Evolutionary conservation across 2,888 invertebrate genomes (phyloP).

Genomic region (Scaptomyza tumidula): DNA sequence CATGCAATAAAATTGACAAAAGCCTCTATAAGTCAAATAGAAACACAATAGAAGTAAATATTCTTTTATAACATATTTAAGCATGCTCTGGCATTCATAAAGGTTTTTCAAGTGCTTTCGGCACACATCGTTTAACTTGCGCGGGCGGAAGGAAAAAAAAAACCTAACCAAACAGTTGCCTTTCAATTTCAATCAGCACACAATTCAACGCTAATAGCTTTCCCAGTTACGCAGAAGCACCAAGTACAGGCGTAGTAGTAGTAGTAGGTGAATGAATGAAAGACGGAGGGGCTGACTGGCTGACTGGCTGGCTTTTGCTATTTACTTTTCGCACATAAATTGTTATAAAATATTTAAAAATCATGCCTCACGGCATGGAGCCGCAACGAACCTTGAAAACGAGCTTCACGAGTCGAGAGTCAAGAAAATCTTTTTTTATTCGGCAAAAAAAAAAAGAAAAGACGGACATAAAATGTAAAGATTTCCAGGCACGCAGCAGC

Average conservation of each 20-base stretch:
- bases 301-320: conserved; percentile 33
- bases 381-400: conserved; percentile 58
- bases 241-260: neutral
- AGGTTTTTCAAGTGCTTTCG: conserved; percentile 52
- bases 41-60: conserved; percentile 13
- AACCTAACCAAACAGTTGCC: conserved; percentile 57
- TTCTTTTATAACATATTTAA: conserved; percentile 23
- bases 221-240: conserved; percentile 33
- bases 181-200: conserved; percentile 65
- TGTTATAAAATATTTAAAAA: conserved; percentile 77
- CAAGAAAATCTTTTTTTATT: conserved; percentile 19
- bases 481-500: conserved; percentile 49
- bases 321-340: conserved; percentile 66
- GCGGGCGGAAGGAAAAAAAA: conserved; percentile 16
- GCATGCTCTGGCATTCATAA: conserved; percentile 44
- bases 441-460: conserved; percentile 1
- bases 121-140: conserved; percentile 69
- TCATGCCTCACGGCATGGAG: conserved; percentile 46
- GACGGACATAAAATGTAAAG: conserved; percentile 36
- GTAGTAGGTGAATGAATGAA: neutral
- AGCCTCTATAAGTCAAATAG: conserved; percentile 12
- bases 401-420: conserved; percentile 10
- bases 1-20: conserved; percentile 12
- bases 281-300: neutral
- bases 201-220: conserved; percentile 57